Evolutionary conservation across 2,888 invertebrate genomes (phyloP), one percentile per base, ranked within the genome.

Genomic region (Stenotaenia linearis): DNA sequence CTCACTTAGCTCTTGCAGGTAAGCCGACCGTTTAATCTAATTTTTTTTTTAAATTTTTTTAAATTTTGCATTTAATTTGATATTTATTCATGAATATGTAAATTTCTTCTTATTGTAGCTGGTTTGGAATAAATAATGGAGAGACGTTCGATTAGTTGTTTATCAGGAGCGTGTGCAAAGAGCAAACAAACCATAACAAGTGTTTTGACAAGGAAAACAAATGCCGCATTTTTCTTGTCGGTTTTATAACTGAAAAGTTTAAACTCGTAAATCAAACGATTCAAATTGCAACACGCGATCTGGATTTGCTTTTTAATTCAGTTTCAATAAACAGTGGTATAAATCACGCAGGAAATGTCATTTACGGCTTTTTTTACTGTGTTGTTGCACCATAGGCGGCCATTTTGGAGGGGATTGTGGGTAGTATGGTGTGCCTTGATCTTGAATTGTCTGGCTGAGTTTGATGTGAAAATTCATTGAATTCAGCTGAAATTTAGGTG

Each of bases 1-100:
- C 94, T 89, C 95, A 97, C 84, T 89, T 97, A 79, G 96, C 96
- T 1, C 89, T 96, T 81, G 95, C 96, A 86, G 97, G 97, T 96
- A 86, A 89, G 89, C 81, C 83, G 18, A 50, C 18, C 50, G 50
- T 50, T 50, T 21, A 30, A n/a, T 50, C 7, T 50, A 50, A 0
- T 50, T 50, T 50, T 18, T 50, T 18, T 21, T 50, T 50, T 50
- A 7, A 18, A n/a, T 50, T 45, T 45, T 45, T n/a, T n/a, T 45
- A 5, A 4, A 18, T n/a, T 45, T 45, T 45, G 5, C 5, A 6
- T 18, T 50, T 50, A 18, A 50, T 50, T 18, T 50, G 18, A 50
- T 50, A 18, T 50, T 18, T 50, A 50, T 50, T 50, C 50, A 50
- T 50, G 50, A 50, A 4, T 18, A 50, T 50, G 50, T 6, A 50